Evolutionary conservation across 1,140 invertebrate genomes (phyloP).

Genomic region (Drosophila nigromelanica): DNA sequence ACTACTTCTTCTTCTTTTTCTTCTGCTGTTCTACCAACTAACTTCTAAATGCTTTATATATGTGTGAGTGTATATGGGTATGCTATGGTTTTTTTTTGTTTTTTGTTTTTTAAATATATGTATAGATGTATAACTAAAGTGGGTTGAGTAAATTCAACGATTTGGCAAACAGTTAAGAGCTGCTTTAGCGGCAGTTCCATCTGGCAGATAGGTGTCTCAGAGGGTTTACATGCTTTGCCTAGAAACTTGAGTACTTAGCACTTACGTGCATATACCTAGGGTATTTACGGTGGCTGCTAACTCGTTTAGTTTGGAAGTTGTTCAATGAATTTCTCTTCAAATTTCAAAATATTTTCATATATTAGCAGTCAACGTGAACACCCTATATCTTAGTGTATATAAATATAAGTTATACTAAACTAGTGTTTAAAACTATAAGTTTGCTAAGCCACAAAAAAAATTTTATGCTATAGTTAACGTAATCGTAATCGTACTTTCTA

Average conservation of each 20-base stretch:
- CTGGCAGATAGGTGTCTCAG: too few species aligned
- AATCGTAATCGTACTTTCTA: constrained; percentile 48
- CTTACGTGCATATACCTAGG: neutral
- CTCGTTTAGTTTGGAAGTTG: too few species aligned
- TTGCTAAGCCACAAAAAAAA: constrained; percentile 78
- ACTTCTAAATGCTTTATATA: constrained; percentile 30
- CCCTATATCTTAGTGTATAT: constrained; percentile 2
- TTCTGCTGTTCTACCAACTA: constrained; percentile 37
- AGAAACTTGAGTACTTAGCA: constrained; percentile 35
- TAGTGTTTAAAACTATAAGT: constrained; percentile 80
- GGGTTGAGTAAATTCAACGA: constrained; percentile 70
- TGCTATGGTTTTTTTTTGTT: constrained; percentile 31
- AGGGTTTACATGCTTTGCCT: neutral
- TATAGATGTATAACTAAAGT: constrained; percentile 66
- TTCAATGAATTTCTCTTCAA: too few species aligned
- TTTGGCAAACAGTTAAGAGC: constrained; percentile 76
- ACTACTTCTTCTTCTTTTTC: constrained; percentile 40
- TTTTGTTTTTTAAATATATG: constrained; percentile 39
- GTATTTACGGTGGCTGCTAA: neutral
- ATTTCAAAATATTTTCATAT: too few species aligned
- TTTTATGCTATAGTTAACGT: constrained; percentile 29
- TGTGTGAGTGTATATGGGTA: constrained; percentile 39
- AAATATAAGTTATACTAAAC: constrained; percentile 48
- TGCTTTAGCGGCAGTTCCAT: constrained; percentile 15
- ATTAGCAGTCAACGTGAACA: neutral